Conservation (phyloP, 2,888 invertebrate genomes). For the Athrips mouffetella region DNA sequence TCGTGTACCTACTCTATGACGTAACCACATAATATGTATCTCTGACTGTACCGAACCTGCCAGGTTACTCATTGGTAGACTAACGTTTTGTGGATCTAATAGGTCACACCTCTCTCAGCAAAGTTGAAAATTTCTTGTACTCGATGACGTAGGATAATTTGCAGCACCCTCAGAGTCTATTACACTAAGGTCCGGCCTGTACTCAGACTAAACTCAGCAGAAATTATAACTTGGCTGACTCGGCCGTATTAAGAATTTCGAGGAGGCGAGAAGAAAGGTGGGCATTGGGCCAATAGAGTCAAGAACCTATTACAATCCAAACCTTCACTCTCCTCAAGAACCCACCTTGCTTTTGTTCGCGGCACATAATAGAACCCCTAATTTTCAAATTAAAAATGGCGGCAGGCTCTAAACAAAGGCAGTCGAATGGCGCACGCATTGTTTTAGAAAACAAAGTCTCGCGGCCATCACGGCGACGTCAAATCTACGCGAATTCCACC, state of each 20-base stretch:
- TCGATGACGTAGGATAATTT: no score
- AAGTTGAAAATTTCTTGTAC: no score
- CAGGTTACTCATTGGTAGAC: no score
- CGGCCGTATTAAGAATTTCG: no score
- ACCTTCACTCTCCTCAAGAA: conserved; percentile 30
- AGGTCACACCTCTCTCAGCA: no score
- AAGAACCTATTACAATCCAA: conserved; percentile 28
- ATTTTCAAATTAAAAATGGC: conserved; percentile 70
- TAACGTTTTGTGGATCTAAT: no score
- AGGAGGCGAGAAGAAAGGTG: background rate
- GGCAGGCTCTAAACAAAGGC: conserved; percentile 58
- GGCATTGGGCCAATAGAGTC: conserved; percentile 34
- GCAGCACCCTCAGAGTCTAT: no score
- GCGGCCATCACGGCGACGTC: conserved; percentile 65
- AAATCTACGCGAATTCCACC: conserved; percentile 63
- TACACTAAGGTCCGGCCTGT: no score
- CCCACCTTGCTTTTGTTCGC: conserved; percentile 26
- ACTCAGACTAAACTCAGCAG: background rate
- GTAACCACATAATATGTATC: no score
- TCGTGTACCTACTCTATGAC: no score
- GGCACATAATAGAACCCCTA: conserved; percentile 50
- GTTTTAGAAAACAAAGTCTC: conserved; percentile 62
- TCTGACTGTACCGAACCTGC: no score
- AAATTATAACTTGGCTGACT: background rate
- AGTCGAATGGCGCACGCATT: conserved; percentile 54